phyloP scores from a whole-genome alignment of 2,888 invertebrate species.

The Tetanocera ferruginea region DNA sequence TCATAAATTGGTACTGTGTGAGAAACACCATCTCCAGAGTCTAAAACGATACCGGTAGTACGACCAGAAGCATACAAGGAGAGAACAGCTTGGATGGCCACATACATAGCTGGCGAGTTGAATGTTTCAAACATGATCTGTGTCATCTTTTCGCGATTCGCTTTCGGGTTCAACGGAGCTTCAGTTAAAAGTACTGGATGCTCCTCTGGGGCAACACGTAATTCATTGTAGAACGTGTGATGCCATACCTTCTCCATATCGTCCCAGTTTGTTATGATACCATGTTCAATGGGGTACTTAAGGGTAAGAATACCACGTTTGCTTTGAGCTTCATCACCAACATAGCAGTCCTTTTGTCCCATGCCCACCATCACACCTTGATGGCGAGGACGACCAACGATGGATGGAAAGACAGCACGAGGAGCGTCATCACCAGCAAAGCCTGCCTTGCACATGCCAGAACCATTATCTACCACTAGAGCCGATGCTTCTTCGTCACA shows the following conservation, averaged over 20 bases:
- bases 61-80: slow-evolving; percentile 95
- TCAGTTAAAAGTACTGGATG: slow-evolving; percentile 90
- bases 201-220: slow-evolving; percentile 95
- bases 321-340: slow-evolving; percentile 97
- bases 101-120: slow-evolving; percentile 95
- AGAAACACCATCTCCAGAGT: slow-evolving; percentile 96
- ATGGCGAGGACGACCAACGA: slow-evolving; percentile 93
- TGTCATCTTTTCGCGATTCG: slow-evolving; percentile 92
- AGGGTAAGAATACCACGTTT: slow-evolving; percentile 96
- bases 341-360: slow-evolving; percentile 98
- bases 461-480: slow-evolving; percentile 95
- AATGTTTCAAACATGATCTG: slow-evolving; percentile 95
- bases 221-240: slow-evolving; percentile 98
- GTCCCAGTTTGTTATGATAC: slow-evolving; percentile 98
- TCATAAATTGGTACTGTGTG: slow-evolving; percentile 97
- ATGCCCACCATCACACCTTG: slow-evolving; percentile 98
- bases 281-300: slow-evolving; percentile 97
- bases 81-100: slow-evolving; percentile 93
- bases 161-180: slow-evolving; percentile 90
- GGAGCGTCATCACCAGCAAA: slow-evolving; percentile 97
- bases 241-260: slow-evolving; percentile 99
- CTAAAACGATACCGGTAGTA: slow-evolving; percentile 96
- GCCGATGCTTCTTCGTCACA: slow-evolving; percentile 95
- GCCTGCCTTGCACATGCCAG: slow-evolving; percentile 98
- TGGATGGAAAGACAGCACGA: slow-evolving; percentile 92